Percentiles rank a stretch among this genome's conserved stretches.
Conservation (phyloP, 2,113 vertebrate genomes). For the Pomatostomus ruficeps region DNA sequence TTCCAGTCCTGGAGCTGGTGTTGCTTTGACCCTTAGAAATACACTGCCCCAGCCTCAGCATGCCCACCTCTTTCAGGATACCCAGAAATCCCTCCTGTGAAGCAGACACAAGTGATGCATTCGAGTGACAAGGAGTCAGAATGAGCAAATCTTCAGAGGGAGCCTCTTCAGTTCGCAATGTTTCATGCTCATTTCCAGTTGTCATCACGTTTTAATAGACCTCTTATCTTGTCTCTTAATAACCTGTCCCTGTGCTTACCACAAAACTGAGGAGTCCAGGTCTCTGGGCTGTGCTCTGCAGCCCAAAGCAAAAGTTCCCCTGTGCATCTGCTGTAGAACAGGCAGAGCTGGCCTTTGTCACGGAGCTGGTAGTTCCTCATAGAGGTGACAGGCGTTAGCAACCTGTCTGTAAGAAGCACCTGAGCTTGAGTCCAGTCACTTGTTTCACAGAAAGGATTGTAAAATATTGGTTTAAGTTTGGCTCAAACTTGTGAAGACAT, state of each 20-base stretch:
- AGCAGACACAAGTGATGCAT: not conserved
- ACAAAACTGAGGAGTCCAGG: not conserved
- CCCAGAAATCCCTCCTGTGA: not conserved
- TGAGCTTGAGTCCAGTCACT: not conserved
- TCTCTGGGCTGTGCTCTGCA: not conserved
- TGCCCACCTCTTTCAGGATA: not conserved
- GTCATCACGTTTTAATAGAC: not conserved
- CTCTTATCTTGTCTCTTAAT: not conserved
- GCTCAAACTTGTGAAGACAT: not conserved
- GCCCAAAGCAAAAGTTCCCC: not conserved
- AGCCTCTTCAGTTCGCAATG: not conserved
- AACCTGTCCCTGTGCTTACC: not conserved
- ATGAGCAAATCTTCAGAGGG: not conserved
- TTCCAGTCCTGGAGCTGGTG: not conserved
- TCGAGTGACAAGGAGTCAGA: not conserved
- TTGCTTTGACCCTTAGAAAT: not conserved
- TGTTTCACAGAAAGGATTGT: not conserved
- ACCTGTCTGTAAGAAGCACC: not conserved
- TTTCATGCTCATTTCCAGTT: not conserved
- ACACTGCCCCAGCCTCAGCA: not conserved
- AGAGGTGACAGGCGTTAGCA: not conserved
- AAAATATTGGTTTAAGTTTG: not conserved
- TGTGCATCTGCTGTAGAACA: fast-evolving
- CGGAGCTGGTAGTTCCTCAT: not conserved
- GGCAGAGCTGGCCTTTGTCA: not conserved